These are phyloP conservation scores for Osedax frankpressi DNA, from an alignment of 2,888 invertebrate genomes.

Conservation along the genomic window DNA sequence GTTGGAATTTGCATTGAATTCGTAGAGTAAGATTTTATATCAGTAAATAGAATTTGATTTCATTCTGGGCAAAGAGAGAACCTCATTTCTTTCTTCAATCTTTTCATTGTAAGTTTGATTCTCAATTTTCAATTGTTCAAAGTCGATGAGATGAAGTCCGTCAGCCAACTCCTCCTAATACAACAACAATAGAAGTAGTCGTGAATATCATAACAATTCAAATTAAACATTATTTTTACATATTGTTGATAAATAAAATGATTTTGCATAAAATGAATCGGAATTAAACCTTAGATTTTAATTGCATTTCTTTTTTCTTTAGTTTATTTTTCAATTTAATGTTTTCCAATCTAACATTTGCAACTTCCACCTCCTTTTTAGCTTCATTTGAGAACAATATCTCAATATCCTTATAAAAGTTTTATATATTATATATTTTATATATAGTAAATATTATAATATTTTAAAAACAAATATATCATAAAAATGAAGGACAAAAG, in stretches of 20 bases:
- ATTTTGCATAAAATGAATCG: too few relatives aligned
- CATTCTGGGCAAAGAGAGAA: too few relatives aligned
- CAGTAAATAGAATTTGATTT: too few relatives aligned
- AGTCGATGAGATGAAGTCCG: slow-evolving; percentile 51
- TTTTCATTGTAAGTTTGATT: slow-evolving; percentile 52
- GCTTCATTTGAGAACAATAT: neutral
- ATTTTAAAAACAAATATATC: slow-evolving; percentile 4
- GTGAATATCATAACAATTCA: neutral
- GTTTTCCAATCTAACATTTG: slow-evolving; percentile 41
- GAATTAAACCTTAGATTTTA: slow-evolving; percentile 44
- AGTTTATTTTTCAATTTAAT: slow-evolving; percentile 46
- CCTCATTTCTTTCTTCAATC: slow-evolving; percentile 52
- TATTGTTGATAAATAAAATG: too few relatives aligned
- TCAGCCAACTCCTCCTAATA: slow-evolving; percentile 49
- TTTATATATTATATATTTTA: neutral
- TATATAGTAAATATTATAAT: neutral
- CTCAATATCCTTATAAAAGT: neutral
- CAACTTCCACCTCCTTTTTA: slow-evolving; percentile 39
- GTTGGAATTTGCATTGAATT: too few relatives aligned
- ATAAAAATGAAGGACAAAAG: neutral
- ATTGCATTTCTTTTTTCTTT: slow-evolving; percentile 42
- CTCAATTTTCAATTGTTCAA: slow-evolving; percentile 52
- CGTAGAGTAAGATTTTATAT: too few relatives aligned
- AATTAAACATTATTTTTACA: too few relatives aligned
- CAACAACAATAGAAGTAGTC: neutral